phyloP scores from a whole-genome alignment of 2,797 vertebrate species.

The Megalops cyprinoides region DNA sequence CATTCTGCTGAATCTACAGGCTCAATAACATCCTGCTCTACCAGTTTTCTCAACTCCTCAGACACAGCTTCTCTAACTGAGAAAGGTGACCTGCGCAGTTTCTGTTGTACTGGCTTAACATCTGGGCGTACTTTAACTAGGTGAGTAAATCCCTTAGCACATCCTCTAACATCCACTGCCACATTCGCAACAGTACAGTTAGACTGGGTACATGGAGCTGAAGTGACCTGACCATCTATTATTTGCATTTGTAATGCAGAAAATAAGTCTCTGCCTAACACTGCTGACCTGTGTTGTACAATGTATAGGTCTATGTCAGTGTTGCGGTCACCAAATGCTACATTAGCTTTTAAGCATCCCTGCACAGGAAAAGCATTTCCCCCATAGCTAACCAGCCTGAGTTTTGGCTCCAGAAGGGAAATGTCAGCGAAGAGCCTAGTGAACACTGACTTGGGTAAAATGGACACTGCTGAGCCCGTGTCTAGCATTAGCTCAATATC shows the following conservation, averaged over 20 bases:
- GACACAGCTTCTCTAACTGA: neutral
- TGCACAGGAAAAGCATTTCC: neutral
- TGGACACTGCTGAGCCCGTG: slow-evolving; percentile 18
- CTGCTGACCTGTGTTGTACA: neutral
- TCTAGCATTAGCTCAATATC: slow-evolving; percentile 26
- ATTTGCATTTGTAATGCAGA: neutral
- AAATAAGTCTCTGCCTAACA: slow-evolving; percentile 26
- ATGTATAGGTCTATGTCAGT: slow-evolving; percentile 8
- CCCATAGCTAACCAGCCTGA: neutral
- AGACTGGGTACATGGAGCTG: neutral
- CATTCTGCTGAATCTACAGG: slow-evolving; percentile 21
- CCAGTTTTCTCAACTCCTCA: slow-evolving; percentile 18
- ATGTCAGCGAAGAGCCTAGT: neutral
- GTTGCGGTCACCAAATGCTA: slow-evolving; percentile 11
- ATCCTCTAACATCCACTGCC: neutral
- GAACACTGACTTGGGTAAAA: slow-evolving; percentile 1
- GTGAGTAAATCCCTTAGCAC: slow-evolving; percentile 23
- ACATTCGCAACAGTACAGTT: neutral
- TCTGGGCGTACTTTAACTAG: slow-evolving; percentile 9
- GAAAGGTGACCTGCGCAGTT: neutral
- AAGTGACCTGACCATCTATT: slow-evolving; percentile 6
- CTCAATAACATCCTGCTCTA: slow-evolving; percentile 19
- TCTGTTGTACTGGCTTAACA: slow-evolving; percentile 7
- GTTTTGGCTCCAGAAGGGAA: neutral
- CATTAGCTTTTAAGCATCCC: slow-evolving; percentile 25